A percentile compares a stretch with the other conserved stretches of the same genome.
Evolutionary conservation across 2,888 invertebrate genomes (phyloP).

Genomic region (Macrophya alboannulata): DNA sequence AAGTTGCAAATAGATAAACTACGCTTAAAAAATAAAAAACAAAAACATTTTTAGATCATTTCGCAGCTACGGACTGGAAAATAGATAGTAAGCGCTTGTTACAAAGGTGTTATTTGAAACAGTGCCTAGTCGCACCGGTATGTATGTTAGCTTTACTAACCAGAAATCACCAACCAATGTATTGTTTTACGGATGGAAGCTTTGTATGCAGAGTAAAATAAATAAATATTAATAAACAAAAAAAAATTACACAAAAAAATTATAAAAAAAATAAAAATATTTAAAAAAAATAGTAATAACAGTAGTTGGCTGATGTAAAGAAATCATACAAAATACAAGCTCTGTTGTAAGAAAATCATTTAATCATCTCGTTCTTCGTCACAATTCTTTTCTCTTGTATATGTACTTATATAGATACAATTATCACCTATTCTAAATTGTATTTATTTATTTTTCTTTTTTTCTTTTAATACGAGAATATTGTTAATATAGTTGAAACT

Average conservation of each 20-base stretch:
- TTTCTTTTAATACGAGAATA: not conserved
- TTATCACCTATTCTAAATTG: not conserved
- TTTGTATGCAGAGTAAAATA: constrained; percentile 65
- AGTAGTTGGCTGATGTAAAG: constrained; percentile 70
- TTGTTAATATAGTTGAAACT: not conserved
- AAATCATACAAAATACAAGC: constrained; percentile 70
- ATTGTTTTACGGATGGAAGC: constrained; percentile 69
- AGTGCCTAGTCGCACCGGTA: constrained; percentile 61
- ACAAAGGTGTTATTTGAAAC: constrained; percentile 56
- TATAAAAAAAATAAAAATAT: constrained; percentile 1
- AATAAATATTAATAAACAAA: not conserved
- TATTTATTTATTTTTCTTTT: not conserved
- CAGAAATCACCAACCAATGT: constrained; percentile 67
- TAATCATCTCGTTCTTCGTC: not conserved
- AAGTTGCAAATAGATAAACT: not conserved
- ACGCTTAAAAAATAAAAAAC: not conserved
- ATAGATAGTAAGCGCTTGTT: constrained; percentile 72
- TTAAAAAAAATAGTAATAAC: constrained; percentile 28
- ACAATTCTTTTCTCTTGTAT: not conserved
- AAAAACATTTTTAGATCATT: not conserved
- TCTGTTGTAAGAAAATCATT: constrained; percentile 66
- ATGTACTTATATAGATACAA: not conserved
- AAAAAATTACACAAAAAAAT: not conserved
- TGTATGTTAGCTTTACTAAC: constrained; percentile 73
- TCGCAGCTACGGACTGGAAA: constrained; percentile 68